Conservation (phyloP, 53 echinoderm and acorn worm species). For the Echinometra lucunter region DNA sequence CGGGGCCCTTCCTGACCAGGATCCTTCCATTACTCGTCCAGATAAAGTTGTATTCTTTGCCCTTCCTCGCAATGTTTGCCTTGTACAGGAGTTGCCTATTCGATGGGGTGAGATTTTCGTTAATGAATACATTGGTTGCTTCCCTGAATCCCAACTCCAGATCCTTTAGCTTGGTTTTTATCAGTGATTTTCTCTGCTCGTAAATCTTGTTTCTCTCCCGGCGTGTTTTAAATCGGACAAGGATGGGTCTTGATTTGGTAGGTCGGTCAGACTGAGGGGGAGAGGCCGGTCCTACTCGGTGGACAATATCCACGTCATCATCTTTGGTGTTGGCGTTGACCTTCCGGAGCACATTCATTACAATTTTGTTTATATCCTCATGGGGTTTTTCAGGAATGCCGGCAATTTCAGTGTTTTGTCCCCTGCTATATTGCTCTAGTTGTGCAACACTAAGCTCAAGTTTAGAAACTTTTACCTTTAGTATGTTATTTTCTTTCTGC, state of each 20-base stretch:
- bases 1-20: not conserved
- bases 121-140: no score
- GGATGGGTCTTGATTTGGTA: no score
- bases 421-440: not conserved
- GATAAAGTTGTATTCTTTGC: not conserved
- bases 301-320: not conserved
- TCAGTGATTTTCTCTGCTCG: no score
- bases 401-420: not conserved
- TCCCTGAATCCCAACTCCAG: no score
- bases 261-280: no score
- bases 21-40: conserved; percentile 31
- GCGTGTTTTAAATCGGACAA: no score
- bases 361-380: not conserved
- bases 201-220: no score
- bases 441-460: not conserved
- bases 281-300: not conserved
- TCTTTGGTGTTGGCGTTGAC: not conserved
- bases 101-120: no score
- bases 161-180: no score
- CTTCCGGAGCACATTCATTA: not conserved
- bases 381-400: not conserved
- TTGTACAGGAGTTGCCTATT: not conserved
- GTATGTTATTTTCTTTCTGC: not conserved
- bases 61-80: not conserved
- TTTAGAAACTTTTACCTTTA: not conserved